Conservation (phyloP, 2,113 vertebrate species). For the Corythaixoides concolor region DNA sequence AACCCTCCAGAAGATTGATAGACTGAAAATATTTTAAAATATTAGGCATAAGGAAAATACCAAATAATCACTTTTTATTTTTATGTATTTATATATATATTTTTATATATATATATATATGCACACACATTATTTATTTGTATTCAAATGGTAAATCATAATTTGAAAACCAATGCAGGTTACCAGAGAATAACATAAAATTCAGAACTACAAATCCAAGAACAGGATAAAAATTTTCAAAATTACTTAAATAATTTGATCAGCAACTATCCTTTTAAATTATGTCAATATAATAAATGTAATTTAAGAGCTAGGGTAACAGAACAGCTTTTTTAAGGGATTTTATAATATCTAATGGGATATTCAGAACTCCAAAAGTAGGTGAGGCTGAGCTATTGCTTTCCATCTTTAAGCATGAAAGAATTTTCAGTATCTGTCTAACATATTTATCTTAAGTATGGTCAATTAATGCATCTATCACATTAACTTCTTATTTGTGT, state of each 20-base stretch:
- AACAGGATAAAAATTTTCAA: neutral
- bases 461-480: neutral
- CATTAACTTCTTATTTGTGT: neutral
- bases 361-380: neutral
- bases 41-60: neutral
- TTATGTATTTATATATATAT: too few relatives aligned
- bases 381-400: neutral
- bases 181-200: neutral
- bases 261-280: neutral
- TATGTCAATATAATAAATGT: neutral
- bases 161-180: neutral
- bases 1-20: conserved; percentile 78
- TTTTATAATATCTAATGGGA: neutral
- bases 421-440: neutral
- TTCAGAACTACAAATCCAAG: neutral
- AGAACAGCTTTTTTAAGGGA: neutral
- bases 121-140: neutral
- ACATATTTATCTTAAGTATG: neutral
- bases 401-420: neutral
- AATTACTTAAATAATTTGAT: neutral
- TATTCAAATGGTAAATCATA: neutral
- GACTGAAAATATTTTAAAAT: conserved; percentile 69
- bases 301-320: neutral
- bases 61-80: neutral
- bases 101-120: too few relatives aligned